A percentile compares a stretch with the other conserved stretches of the same genome.
Conservation (phyloP, 2,797 vertebrate genomes). For the Cossypha dichroa region DNA sequence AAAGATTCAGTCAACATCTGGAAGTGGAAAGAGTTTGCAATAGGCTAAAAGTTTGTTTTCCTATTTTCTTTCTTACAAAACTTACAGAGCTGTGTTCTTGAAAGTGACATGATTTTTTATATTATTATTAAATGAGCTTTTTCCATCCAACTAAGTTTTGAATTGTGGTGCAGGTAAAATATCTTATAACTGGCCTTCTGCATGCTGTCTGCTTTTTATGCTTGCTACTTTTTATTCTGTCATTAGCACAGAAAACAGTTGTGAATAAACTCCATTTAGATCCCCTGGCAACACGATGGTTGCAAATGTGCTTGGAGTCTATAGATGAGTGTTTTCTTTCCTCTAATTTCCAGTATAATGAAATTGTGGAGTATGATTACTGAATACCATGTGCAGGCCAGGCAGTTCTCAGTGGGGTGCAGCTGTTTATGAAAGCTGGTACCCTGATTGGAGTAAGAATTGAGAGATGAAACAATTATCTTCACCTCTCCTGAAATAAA, state of each 20-base stretch:
- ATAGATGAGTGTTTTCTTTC: background rate
- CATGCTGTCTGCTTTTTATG: background rate
- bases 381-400: background rate
- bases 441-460: background rate
- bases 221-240: background rate
- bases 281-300: background rate
- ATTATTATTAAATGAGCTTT: background rate
- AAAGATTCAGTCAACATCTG: background rate
- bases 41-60: background rate
- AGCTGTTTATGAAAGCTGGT: background rate
- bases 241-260: background rate
- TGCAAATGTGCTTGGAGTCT: background rate
- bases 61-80: background rate
- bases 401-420: background rate
- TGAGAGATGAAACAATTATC: background rate
- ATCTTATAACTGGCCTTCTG: background rate
- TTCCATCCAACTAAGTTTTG: background rate
- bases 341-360: background rate
- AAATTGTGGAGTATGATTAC: background rate
- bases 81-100: background rate
- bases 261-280: background rate
- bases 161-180: background rate
- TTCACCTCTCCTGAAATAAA: background rate
- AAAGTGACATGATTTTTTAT: background rate
- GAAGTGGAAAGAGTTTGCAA: background rate